phyloP scores from a whole-genome alignment of 2,797 vertebrate genomes.

The Typhlichthys subterraneus region DNA sequence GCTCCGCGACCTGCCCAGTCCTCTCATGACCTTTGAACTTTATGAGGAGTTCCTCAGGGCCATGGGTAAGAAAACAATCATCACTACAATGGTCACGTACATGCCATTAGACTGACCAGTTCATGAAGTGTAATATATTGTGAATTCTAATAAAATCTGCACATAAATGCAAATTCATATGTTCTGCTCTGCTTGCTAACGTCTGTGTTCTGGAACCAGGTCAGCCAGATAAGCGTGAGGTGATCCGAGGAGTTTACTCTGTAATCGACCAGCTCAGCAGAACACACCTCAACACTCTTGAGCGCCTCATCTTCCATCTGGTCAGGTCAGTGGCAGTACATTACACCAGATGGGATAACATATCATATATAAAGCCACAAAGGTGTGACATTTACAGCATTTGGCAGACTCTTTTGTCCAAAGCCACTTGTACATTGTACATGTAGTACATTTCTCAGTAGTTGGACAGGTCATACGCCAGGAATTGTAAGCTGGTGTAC shows the following conservation, averaged over 20 bases:
- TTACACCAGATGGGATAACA: too few relatives aligned
- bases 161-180: background rate
- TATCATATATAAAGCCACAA: too few relatives aligned
- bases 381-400: too few relatives aligned
- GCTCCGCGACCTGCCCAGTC: conserved; percentile 94
- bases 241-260: conserved; percentile 87
- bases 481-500: too few relatives aligned
- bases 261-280: conserved; percentile 94
- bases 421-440: too few relatives aligned
- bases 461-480: too few relatives aligned
- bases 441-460: too few relatives aligned
- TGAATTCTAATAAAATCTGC: background rate
- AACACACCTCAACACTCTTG: conserved; percentile 91
- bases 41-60: conserved; percentile 95
- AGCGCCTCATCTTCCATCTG: conserved; percentile 95
- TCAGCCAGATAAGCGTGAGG: conserved; percentile 89
- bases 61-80: conserved; percentile 82
- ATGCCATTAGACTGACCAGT: background rate
- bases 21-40: conserved; percentile 96
- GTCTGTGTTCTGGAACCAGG: conserved; percentile 66
- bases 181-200: background rate
- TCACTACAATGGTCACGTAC: too few relatives aligned
- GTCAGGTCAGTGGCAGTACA: conserved; percentile 82
- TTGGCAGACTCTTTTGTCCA: too few relatives aligned
- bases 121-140: background rate